Conservation (phyloP, 2,113 vertebrate genomes). For the Loxodonta africana region DNA sequence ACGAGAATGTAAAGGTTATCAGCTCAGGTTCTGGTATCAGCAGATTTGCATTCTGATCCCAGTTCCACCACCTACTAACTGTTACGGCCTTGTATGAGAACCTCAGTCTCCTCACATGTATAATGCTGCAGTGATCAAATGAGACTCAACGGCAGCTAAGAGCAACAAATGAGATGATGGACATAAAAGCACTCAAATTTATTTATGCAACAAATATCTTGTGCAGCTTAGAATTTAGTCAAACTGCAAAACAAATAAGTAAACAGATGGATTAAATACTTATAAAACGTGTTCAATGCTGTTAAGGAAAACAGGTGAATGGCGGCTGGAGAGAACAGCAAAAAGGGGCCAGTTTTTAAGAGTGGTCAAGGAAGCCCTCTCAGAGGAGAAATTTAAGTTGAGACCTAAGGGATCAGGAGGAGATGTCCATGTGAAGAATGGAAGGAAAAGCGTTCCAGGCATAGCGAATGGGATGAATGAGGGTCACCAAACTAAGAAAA, state of each 20-base stretch:
- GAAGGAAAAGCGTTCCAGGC: constrained; percentile 26
- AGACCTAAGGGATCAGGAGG: not conserved
- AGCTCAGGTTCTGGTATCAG: not conserved
- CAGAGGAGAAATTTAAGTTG: constrained; percentile 31
- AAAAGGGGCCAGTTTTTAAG: not conserved
- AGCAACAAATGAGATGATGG: not conserved
- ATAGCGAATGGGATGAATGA: not conserved
- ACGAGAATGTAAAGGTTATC: not conserved
- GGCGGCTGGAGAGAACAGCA: not conserved
- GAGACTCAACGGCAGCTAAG: not conserved
- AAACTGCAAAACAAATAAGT: not conserved
- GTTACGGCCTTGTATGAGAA: not conserved
- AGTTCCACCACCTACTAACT: not conserved
- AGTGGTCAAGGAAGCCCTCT: not conserved
- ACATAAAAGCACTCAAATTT: constrained; percentile 8
- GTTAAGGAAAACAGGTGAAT: constrained; percentile 31
- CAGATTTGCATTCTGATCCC: not conserved
- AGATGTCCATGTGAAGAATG: not conserved
- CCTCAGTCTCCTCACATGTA: not conserved
- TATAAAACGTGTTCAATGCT: not conserved
- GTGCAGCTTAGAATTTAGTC: constrained; percentile 7
- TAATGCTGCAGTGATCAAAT: not conserved
- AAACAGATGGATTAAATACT: not conserved
- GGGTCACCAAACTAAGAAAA: not conserved
- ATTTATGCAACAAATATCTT: not conserved